These are phyloP conservation scores for Rhizomys pruinosus DNA, from an alignment of 2,113 vertebrate genomes.

Conservation along the genomic window DNA sequence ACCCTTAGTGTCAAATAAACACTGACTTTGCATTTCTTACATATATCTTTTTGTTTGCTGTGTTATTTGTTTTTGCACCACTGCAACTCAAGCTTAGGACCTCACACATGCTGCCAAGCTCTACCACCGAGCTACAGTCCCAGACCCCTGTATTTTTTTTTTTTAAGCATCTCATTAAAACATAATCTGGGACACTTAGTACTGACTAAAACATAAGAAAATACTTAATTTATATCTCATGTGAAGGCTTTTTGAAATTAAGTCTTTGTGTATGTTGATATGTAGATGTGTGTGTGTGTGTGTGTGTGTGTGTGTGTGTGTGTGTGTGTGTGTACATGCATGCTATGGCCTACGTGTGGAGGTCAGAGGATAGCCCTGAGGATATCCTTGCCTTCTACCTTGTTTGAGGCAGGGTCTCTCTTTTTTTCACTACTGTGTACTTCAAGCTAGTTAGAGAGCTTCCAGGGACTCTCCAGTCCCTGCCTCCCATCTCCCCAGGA, in stretches of 20 bases:
- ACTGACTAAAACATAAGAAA: not conserved
- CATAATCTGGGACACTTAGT: not conserved
- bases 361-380: not conserved
- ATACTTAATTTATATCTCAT: not conserved
- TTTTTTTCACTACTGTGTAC: no score
- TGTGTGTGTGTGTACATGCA: not conserved
- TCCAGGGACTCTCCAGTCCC: not conserved
- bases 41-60: not conserved
- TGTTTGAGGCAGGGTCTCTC: no score
- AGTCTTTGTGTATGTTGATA: no score
- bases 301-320: not conserved
- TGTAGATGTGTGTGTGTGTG: no score
- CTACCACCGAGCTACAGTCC: no score
- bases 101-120: not conserved
- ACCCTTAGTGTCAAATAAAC: not conserved
- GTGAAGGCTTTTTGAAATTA: not conserved
- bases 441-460: not conserved
- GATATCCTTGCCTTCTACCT: not conserved
- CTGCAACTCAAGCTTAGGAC: not conserved
- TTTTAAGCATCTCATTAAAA: no score
- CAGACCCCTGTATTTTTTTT: no score
- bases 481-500: not conserved
- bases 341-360: not conserved
- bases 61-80: not conserved
- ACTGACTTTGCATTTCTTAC: not conserved